Conservation (phyloP, 2,888 invertebrate species). For the Latrodectus hesperus region DNA sequence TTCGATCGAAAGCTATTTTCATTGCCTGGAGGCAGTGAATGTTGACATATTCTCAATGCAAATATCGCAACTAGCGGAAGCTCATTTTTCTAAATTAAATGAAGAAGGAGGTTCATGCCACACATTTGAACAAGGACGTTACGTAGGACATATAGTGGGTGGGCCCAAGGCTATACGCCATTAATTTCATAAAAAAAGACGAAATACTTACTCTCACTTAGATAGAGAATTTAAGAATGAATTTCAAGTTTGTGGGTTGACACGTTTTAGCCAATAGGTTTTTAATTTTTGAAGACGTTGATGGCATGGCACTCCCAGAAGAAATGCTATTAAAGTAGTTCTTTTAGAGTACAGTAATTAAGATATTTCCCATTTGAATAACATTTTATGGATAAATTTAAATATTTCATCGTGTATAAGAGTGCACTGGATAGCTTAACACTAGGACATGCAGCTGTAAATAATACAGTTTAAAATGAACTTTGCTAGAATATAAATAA, state of each 20-base stretch:
- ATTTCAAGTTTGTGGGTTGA: neutral
- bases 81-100: neutral
- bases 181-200: slow-evolving; percentile 13
- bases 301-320: neutral
- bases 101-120: neutral
- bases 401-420: too few species aligned
- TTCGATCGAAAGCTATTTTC: too few species aligned
- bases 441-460: too few species aligned
- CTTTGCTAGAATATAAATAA: too few species aligned
- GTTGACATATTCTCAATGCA: too few species aligned
- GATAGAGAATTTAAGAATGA: neutral
- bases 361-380: too few species aligned
- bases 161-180: slow-evolving; percentile 44
- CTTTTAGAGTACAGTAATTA: neutral
- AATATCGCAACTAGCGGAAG: too few species aligned
- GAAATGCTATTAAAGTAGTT: neutral
- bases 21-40: too few species aligned
- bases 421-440: too few species aligned
- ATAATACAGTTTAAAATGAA: too few species aligned
- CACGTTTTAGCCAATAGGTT: neutral
- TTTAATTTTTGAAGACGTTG: neutral
- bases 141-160: slow-evolving; percentile 55
- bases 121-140: slow-evolving; percentile 40
- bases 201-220: neutral
- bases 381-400: too few species aligned